Percentiles rank a stretch among this genome's conserved stretches.
phyloP scores from a whole-genome alignment of 2,888 invertebrate species.

The Chesias legatella region DNA sequence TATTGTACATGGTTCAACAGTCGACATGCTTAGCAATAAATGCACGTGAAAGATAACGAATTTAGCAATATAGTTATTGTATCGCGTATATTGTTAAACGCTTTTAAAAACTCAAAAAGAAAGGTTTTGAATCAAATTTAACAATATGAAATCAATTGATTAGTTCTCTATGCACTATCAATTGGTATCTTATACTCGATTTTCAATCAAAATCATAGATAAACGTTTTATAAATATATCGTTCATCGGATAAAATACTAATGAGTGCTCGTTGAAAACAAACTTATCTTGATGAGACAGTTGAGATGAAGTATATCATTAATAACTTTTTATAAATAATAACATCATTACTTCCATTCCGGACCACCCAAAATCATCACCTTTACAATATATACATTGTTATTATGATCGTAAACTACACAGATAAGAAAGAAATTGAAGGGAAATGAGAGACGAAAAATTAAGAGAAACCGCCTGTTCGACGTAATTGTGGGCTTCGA shows the following conservation, averaged over 20 bases:
- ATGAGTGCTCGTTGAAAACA: conserved; percentile 70
- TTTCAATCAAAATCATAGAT: conserved; percentile 56
- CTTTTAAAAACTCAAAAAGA: too few relatives aligned
- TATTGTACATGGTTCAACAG: too few relatives aligned
- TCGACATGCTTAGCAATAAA: not conserved
- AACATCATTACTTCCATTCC: conserved; percentile 65
- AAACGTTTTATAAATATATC: conserved; percentile 64
- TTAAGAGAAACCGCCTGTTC: conserved; percentile 54
- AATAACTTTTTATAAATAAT: conserved; percentile 72
- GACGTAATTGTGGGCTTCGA: conserved; percentile 56
- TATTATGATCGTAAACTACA: conserved; percentile 53
- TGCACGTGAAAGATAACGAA: not conserved
- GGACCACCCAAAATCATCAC: conserved; percentile 80
- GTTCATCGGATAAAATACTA: conserved; percentile 67
- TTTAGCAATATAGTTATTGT: too few relatives aligned
- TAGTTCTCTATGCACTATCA: too few relatives aligned
- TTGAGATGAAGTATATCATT: conserved; percentile 57
- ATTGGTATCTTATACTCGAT: too few relatives aligned
- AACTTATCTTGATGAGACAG: conserved; percentile 75
- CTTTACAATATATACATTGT: conserved; percentile 50
- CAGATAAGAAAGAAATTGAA: conserved; percentile 60
- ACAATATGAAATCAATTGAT: too few relatives aligned
- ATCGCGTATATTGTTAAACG: too few relatives aligned
- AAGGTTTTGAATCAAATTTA: too few relatives aligned
- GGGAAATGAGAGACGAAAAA: conserved; percentile 54